Evolutionary conservation across 2,797 vertebrate species (phyloP), one percentile per base, ranked within the genome.

Genomic region (Aldrovandia affinis): DNA sequence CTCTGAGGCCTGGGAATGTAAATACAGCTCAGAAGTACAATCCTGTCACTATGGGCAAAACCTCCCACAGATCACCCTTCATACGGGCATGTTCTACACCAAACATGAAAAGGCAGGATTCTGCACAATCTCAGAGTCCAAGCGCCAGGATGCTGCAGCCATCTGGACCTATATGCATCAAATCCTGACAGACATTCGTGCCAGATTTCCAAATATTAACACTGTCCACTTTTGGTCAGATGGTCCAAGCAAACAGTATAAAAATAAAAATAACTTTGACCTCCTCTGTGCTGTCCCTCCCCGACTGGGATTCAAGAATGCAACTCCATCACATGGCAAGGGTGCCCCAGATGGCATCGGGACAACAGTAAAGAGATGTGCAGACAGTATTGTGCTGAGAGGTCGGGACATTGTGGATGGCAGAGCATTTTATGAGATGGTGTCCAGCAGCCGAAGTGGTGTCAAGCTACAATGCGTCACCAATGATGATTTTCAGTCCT

Each of bases 211-310:
- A 36, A 30, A 81, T 20, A 52, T 84, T 85, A 18, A 83, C 36
- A 88, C 88, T 2, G 70, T 89, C 47, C 84, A 88, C 83, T 84
- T 88, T 86, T 90, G 87, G 84, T 86, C 88, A 80, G 85, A 88
- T 85, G 88, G 83, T 18, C 83, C 87, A 22, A 87, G 86, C 52
- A 89, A 90, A 75, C 86, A 87, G 30, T 87, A 89, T 30, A 87
- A 89, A 36, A 89, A 88, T 65, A 87, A 86, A 28, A 86, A 85
- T 2, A 87, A 88, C 14, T 80, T 82, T 22, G 83, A 6, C 55
- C 59, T 86, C 50, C n/a, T n/a, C n/a, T n/a, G n/a, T n/a, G n/a
- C n/a, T n/a, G n/a, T n/a, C n/a, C n/a, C n/a, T n/a, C n/a, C n/a
- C n/a, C n/a, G n/a, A n/a, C n/a, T n/a, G n/a, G n/a, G n/a, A n/a